phyloP scores from a whole-genome alignment of 1,140 invertebrate species.

The Platyura marginata region DNA sequence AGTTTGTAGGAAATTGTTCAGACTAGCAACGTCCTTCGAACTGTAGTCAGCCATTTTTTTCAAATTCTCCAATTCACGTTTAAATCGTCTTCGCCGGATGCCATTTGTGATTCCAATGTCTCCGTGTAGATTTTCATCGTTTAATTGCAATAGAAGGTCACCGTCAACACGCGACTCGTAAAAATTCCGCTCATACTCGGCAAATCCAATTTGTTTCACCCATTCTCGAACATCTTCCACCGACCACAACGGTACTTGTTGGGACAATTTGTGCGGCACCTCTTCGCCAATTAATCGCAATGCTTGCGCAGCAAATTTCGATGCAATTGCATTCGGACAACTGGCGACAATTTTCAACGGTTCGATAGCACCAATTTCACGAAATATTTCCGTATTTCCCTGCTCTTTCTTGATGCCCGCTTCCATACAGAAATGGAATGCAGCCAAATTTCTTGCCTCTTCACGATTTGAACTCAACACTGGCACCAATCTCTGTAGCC shows the following conservation, averaged over 20 bases:
- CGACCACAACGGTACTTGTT: slow-evolving; percentile 96
- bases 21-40: slow-evolving; percentile 74
- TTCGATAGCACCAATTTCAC: slow-evolving; percentile 88
- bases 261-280: slow-evolving; percentile 91
- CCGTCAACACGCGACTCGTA: slow-evolving; percentile 88
- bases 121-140: slow-evolving; percentile 75
- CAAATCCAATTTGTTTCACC: slow-evolving; percentile 96
- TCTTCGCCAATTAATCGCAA: slow-evolving; percentile 89
- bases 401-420: slow-evolving; percentile 95
- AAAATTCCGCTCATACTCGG: slow-evolving; percentile 65
- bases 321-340: slow-evolving; percentile 93
- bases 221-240: slow-evolving; percentile 91
- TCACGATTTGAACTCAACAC: slow-evolving; percentile 90
- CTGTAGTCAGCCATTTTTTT: slow-evolving; percentile 97
- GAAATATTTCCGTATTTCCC: slow-evolving; percentile 84
- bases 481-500: slow-evolving; percentile 83
- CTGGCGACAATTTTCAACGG: slow-evolving; percentile 91
- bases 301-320: slow-evolving; percentile 93
- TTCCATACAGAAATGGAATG: slow-evolving; percentile 99
- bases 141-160: slow-evolving; percentile 87
- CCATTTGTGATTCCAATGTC: slow-evolving; percentile 90
- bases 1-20: slow-evolving; percentile 77
- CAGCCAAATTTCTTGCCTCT: slow-evolving; percentile 89
- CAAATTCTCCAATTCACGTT: slow-evolving; percentile 80
- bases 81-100: slow-evolving; percentile 82